These are phyloP conservation scores for Trematocara variabile DNA, from an alignment of 2,113 vertebrate genomes.

Conservation along the genomic window DNA sequence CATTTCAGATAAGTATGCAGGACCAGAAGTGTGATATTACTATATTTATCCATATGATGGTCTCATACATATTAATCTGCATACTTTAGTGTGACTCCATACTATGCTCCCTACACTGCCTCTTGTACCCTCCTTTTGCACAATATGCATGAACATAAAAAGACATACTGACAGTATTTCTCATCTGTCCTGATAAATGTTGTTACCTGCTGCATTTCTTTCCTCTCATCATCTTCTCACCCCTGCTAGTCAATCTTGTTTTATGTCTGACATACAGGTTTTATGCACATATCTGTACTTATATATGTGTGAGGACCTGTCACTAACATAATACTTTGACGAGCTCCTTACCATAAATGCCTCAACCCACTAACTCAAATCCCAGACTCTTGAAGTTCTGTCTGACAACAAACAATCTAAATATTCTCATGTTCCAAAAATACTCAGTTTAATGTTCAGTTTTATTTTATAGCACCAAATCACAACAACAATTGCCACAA, in stretches of 20 bases:
- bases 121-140: neutral
- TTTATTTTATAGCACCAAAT: neutral
- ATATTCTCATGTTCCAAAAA: neutral
- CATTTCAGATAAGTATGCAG: constrained; percentile 22
- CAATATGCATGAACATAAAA: neutral
- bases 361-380: neutral
- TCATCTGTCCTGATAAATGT: constrained; percentile 36
- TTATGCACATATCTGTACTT: neutral
- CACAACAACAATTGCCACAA: neutral
- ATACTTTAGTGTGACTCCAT: neutral
- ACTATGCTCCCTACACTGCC: neutral
- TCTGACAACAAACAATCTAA: neutral
- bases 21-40: constrained; percentile 9
- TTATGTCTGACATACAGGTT: neutral
- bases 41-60: constrained; percentile 3
- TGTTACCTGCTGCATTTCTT: constrained; percentile 33
- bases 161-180: neutral
- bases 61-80: neutral
- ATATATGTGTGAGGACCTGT: neutral
- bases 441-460: neutral
- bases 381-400: neutral
- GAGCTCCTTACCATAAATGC: neutral
- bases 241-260: neutral
- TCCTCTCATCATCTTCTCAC: constrained; percentile 7
- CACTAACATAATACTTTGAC: neutral